A percentile compares a stretch with the other conserved stretches of the same genome.
Evolutionary conservation across 2,797 vertebrate species (phyloP).

Genomic region (Pseudochirops cupreus): DNA sequence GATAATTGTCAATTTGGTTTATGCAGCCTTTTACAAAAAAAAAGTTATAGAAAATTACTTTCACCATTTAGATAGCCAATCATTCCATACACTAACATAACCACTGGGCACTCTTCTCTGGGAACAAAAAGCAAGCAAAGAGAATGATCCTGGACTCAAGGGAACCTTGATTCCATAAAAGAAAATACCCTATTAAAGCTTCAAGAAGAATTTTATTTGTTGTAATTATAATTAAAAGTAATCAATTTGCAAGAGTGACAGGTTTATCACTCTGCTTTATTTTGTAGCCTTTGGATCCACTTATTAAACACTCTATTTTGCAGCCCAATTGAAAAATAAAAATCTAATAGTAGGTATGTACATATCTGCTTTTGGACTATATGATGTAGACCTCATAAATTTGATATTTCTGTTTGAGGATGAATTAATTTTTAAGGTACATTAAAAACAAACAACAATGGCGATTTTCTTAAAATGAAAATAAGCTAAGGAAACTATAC

Average conservation of each 20-base stretch:
- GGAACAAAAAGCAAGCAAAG: neutral
- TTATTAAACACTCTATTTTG: slow-evolving; percentile 42
- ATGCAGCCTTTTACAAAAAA: neutral
- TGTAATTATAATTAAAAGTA: slow-evolving; percentile 59
- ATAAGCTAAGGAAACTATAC: slow-evolving; percentile 39
- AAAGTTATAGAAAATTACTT: neutral
- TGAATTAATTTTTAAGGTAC: slow-evolving; percentile 50
- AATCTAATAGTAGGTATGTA: slow-evolving; percentile 38
- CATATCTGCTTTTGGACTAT: slow-evolving; percentile 37
- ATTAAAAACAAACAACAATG: slow-evolving; percentile 48
- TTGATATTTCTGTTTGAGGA: slow-evolving; percentile 41
- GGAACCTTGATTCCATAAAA: slow-evolving; percentile 30
- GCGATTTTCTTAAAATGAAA: slow-evolving; percentile 58
- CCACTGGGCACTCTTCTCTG: neutral
- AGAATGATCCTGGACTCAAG: slow-evolving; percentile 1
- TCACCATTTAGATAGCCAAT: neutral
- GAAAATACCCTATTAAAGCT: slow-evolving; percentile 41
- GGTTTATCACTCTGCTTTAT: slow-evolving; percentile 55
- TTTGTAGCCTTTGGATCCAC: slow-evolving; percentile 24
- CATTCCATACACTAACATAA: neutral
- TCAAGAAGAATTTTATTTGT: slow-evolving; percentile 55
- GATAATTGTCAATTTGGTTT: neutral
- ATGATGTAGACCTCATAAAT: slow-evolving; percentile 43
- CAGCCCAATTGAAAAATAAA: slow-evolving; percentile 52
- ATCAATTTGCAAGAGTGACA: slow-evolving; percentile 46